A percentile compares a stretch with the other conserved stretches of the same genome.
phyloP scores from a whole-genome alignment of 92 coral and sea anemone species.

The Nematostella vectensis region DNA sequence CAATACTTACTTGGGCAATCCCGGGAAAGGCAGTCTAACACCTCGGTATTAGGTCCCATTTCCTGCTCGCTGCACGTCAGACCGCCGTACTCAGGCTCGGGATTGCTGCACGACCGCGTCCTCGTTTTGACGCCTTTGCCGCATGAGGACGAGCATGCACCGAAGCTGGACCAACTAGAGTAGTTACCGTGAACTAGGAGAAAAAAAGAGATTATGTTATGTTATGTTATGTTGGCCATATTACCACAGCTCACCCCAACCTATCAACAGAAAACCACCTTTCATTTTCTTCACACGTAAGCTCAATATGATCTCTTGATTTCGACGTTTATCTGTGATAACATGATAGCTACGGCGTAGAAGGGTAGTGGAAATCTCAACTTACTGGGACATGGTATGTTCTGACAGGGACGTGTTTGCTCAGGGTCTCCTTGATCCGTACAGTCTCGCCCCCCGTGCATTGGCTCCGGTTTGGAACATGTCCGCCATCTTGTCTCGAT shows the following conservation, averaged over 20 bases:
- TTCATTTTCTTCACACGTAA: too few relatives aligned
- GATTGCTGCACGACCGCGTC: conserved; percentile 69
- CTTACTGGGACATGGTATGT: conserved; percentile 93
- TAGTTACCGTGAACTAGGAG: conserved; percentile 71
- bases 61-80: conserved; percentile 58
- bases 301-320: too few relatives aligned
- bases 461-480: conserved; percentile 90
- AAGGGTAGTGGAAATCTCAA: too few relatives aligned
- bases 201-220: neutral
- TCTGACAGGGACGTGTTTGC: conserved; percentile 80
- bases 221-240: too few relatives aligned
- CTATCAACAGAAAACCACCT: too few relatives aligned
- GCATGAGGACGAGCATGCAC: conserved; percentile 64
- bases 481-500: conserved; percentile 79
- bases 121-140: conserved; percentile 64
- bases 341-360: too few relatives aligned
- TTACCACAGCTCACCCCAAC: too few relatives aligned
- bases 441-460: conserved; percentile 97
- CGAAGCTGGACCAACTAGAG: conserved; percentile 77
- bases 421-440: conserved; percentile 91
- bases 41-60: conserved; percentile 67
- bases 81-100: conserved; percentile 80
- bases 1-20: conserved; percentile 54
- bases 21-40: conserved; percentile 35
- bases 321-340: too few relatives aligned